Evolutionary conservation across 2,113 vertebrate species (phyloP), one percentile per base, ranked within the genome.

Genomic region (Erythrolamprus reginae): DNA sequence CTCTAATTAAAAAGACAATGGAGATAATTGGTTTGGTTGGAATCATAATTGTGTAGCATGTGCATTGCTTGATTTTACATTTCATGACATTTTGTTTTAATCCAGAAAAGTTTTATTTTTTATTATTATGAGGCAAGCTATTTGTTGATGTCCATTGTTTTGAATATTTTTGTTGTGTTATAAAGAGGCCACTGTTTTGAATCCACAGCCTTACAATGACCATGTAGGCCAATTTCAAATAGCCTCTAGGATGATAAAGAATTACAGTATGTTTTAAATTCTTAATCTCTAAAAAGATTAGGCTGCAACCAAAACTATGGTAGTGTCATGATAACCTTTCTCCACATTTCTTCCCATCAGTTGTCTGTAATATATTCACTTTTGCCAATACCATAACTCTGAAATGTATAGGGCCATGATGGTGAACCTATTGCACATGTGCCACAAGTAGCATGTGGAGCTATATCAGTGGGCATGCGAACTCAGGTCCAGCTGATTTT

Each of bases 1-100:
- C 28, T 92, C 58, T 3, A 91, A 94, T 92, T 94, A 93, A 91
- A 93, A 88, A 89, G 89, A 10, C 45, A 70, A 51, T n/a, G 24
- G 83, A 91, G 51, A 90, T 94, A 94, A 95, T 89, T 93, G 0
- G 83, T 87, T 94, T 94, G 91, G 88, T 94, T 93, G 90, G 86
- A 94, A 95, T 91, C 92, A 92, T 15, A 92, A 92, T 92, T 92
- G 91, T 50, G 1, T 33, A 8, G 88, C 90, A 65, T 93, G 58
- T 87, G 91, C 93, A 93, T 94, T 94, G 88, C 89, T 87, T 48
- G 90, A 91, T 84, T 93, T 93, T 94, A 87, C 93, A 50, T 90
- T 51, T 53, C 88, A 83, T 93, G 65, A 90, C 52, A 86, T 92
- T 94, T 38, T 86, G 82, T 91, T 95, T 93, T 93, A 94, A 38